phyloP scores from a whole-genome alignment of 2,888 invertebrate species.

The Dolichopus griseipennis region DNA sequence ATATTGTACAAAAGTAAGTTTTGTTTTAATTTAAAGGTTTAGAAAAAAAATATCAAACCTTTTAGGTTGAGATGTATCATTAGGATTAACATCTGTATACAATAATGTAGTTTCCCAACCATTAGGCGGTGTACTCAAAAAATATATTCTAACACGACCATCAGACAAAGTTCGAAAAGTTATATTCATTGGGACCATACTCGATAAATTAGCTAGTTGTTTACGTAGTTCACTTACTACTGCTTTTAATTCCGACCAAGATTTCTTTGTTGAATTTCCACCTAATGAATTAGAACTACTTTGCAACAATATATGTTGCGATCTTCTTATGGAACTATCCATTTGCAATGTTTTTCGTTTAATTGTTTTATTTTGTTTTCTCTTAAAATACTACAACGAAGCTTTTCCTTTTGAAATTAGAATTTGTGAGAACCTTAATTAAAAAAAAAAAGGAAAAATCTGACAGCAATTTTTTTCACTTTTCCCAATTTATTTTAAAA shows the following conservation, averaged over 20 bases:
- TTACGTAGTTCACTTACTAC: conserved; percentile 74
- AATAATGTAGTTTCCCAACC: conserved; percentile 85
- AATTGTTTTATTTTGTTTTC: too few relatives aligned
- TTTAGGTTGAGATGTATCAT: conserved; percentile 30
- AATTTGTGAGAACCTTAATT: neutral
- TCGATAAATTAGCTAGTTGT: conserved; percentile 66
- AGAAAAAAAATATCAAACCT: conserved; percentile 15
- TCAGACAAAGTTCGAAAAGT: conserved; percentile 70
- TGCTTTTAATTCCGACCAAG: conserved; percentile 72
- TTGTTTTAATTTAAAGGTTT: neutral
- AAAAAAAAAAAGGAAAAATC: neutral
- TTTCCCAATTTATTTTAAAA: neutral
- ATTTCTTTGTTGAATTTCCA: conserved; percentile 38
- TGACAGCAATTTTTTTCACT: neutral
- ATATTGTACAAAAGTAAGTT: neutral
- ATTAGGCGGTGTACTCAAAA: conserved; percentile 76
- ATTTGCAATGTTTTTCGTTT: neutral
- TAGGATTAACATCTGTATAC: conserved; percentile 70
- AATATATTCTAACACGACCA: conserved; percentile 78
- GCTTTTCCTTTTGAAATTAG: neutral
- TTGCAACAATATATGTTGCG: neutral
- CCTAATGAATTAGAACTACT: conserved; percentile 1
- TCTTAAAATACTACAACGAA: too few relatives aligned
- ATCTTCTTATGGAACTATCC: neutral
- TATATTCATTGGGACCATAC: conserved; percentile 73